Percentiles rank a stretch among this genome's conserved stretches.
phyloP scores from a whole-genome alignment of 2,113 vertebrate species.

The Carlito syrichta region DNA sequence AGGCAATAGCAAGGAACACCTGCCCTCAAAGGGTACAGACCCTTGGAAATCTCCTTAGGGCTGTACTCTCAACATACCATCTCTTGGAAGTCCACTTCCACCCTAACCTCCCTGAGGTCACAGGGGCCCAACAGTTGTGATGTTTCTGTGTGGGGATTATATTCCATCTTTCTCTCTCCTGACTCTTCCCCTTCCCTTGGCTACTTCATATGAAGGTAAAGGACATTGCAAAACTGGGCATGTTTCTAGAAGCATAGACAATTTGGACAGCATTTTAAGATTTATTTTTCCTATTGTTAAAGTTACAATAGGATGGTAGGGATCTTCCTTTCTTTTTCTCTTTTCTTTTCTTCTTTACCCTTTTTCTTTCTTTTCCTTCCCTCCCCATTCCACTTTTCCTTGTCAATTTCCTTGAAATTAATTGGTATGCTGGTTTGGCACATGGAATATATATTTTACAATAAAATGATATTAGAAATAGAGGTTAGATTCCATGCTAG shows the following conservation, averaged over 20 bases:
- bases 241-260: background rate
- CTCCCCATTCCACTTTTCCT: background rate
- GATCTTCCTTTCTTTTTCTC: background rate
- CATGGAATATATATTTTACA: background rate
- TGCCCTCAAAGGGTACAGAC: background rate
- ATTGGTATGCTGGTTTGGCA: background rate
- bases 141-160: background rate
- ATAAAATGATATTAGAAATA: background rate
- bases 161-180: background rate
- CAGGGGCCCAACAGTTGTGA: background rate
- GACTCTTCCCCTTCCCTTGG: background rate
- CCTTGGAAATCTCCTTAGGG: background rate
- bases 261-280: background rate
- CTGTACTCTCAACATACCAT: background rate
- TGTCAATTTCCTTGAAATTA: background rate
- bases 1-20: background rate
- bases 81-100: background rate
- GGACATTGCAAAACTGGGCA: no score
- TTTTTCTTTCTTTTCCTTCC: background rate
- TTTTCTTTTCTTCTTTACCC: background rate
- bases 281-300: background rate
- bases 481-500: background rate
- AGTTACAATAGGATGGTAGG: background rate
- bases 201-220: background rate
- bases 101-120: background rate